Conservation (phyloP, 2,797 vertebrate genomes). For the Sebastolobus alascanus region DNA sequence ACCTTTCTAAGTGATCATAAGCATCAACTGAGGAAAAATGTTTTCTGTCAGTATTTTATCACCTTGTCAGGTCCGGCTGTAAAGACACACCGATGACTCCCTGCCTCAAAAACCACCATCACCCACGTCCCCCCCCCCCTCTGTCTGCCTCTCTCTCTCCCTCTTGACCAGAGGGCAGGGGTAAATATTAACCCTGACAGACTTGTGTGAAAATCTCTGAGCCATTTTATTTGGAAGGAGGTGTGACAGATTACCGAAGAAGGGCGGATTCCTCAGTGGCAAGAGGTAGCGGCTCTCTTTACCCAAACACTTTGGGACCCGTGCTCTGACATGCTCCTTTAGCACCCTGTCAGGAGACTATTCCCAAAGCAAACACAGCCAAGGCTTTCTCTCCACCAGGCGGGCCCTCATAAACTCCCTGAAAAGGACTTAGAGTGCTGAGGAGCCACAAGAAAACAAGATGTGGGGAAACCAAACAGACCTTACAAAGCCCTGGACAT, state of each 20-base stretch:
- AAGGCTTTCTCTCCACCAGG: constrained; percentile 79
- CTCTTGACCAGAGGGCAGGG: constrained; percentile 80
- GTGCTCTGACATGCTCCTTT: constrained; percentile 87
- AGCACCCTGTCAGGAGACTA: constrained; percentile 86
- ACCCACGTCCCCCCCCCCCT: constrained; percentile 40
- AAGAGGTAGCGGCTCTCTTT: constrained; percentile 84
- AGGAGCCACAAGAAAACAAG: constrained; percentile 84
- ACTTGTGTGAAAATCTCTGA: constrained; percentile 88
- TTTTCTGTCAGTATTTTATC: constrained; percentile 38
- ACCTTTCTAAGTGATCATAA: neutral
- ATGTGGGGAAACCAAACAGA: constrained; percentile 83
- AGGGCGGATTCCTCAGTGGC: constrained; percentile 85
- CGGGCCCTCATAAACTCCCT: constrained; percentile 82
- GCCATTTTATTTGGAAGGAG: constrained; percentile 85
- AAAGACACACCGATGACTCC: constrained; percentile 50
- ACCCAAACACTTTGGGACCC: constrained; percentile 81
- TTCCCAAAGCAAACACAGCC: constrained; percentile 87
- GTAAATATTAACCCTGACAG: constrained; percentile 91
- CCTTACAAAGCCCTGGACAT: constrained; percentile 80
- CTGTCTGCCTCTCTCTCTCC: constrained; percentile 32
- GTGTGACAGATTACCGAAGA: constrained; percentile 86
- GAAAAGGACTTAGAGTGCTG: constrained; percentile 82
- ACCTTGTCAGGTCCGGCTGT: constrained; percentile 28
- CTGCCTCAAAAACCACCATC: constrained; percentile 34
- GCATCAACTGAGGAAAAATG: neutral